These are phyloP conservation scores for Prionailurus viverrinus DNA, from an alignment of 2,113 vertebrate genomes.

Conservation along the genomic window DNA sequence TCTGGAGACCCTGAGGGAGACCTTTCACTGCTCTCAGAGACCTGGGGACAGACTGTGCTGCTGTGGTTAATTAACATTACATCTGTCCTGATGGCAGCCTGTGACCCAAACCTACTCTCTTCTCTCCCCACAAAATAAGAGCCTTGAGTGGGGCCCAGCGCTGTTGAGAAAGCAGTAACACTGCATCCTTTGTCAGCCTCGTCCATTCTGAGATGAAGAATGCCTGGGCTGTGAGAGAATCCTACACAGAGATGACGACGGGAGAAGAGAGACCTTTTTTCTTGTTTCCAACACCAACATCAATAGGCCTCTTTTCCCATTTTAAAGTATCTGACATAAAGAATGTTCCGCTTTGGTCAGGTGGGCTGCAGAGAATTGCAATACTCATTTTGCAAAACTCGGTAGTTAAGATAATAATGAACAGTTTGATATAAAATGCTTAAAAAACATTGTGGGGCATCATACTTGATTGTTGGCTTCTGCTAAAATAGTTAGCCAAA, in stretches of 20 bases:
- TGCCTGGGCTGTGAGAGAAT: conserved; percentile 46
- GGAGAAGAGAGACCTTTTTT: background rate
- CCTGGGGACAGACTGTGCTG: background rate
- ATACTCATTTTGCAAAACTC: conserved; percentile 17
- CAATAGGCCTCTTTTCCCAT: conserved; percentile 15
- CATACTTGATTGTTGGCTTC: background rate
- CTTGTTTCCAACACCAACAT: conserved; percentile 13
- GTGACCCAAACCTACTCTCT: background rate
- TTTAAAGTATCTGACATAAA: background rate
- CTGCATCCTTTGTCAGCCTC: conserved; percentile 15
- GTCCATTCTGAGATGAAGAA: conserved; percentile 27
- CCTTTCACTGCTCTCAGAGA: background rate
- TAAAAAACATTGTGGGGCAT: background rate
- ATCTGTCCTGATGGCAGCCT: background rate
- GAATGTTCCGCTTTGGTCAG: conserved; percentile 29
- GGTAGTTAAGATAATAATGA: background rate
- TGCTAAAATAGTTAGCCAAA: background rate
- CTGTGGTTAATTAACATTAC: background rate
- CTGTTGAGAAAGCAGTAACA: background rate
- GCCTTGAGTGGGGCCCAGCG: background rate
- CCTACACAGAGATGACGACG: conserved; percentile 20
- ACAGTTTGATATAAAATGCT: background rate
- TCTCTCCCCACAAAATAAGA: background rate
- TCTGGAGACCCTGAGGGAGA: background rate
- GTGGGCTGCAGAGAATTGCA: conserved; percentile 5